Evolutionary conservation across 2,888 invertebrate genomes (phyloP), one percentile per base, ranked within the genome.

Genomic region (Psylliodes chrysocephalus): DNA sequence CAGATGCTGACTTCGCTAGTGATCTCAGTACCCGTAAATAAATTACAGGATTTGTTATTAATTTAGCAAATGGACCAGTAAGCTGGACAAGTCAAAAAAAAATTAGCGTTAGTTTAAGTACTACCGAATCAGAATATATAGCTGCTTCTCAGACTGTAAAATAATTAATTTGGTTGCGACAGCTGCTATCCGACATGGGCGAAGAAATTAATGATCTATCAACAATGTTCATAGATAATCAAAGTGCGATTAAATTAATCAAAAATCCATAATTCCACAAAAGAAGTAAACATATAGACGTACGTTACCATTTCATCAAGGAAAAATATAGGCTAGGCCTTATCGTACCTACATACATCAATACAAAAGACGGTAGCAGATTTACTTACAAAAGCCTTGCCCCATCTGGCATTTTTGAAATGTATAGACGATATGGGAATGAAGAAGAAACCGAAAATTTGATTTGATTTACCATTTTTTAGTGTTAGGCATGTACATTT

Each of bases 1-100:
- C 33, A n/a, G 52, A 56, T 18, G 25, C 57, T n/a, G 53, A 57
- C 38, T 53, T 46, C 35, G 57, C 46, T 10, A 12, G 54, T 15
- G 52, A 63, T 17, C 4, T n/a, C 12, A 46, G 60, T n/a, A 70
- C 69, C 0, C 30, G 71, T n/a, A 63, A 62, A 42, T 77, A 74
- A n/a, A 73, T 70, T 1, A 69, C 69, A 14, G 74, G 72, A 1
- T 72, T 68, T 30, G 55, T 71, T 0, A 69, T 71, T 25, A 53
- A 56, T 22, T 54, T 73, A 14, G 54, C 60, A 18, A 63, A 67
- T 12, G 64, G 64, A 6, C 61, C 68, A 10, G 59, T 75, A 7
- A 57, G 67, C 0, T 75, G 46, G 42, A 19, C 25, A 7, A 52
- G 52, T 28, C 5, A 53, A 14, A 38, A 17, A 42, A 52, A 60